A percentile compares a stretch with the other conserved stretches of the same genome.
Conservation (phyloP, 2,113 vertebrate genomes). For the human region GRCh38 chr6:166442501-166443000, state of each 20-base stretch:
- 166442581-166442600: too few species aligned
- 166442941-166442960: neutral
- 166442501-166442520: too few species aligned
- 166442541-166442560: rapidly evolving
- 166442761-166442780: too few species aligned
- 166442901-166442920: neutral
- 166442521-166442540: too few species aligned
- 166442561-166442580: neutral
- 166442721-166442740: neutral
- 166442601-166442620: neutral
- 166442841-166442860: neutral
- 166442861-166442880: neutral
- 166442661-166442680: neutral
- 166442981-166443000: neutral
- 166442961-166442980: neutral
- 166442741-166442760: neutral
- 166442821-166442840: neutral
- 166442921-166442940: neutral
- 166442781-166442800: neutral
- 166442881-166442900: neutral
- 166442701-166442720: neutral
- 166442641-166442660: neutral
- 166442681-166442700: neutral
- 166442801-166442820: neutral
- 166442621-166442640: neutral